phyloP scores from a whole-genome alignment of 1,140 invertebrate species.

The Colletes gigas region DNA sequence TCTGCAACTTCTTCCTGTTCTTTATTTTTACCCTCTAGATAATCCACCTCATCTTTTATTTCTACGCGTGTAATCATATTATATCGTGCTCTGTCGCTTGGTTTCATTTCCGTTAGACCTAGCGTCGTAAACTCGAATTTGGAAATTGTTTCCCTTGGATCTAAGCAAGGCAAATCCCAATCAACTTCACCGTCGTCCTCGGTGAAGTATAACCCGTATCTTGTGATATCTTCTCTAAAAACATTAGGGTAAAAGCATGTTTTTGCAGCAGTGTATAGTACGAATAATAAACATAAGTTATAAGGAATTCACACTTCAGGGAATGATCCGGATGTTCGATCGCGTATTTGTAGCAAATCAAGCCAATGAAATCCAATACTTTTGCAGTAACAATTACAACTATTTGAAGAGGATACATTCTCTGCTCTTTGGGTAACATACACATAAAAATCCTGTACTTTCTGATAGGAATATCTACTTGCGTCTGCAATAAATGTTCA shows the following conservation, averaged over 20 bases:
- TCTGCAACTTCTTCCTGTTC: conserved; percentile 76
- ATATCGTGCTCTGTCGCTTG: conserved; percentile 76
- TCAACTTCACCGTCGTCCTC: conserved; percentile 99
- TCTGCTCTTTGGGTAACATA: conserved; percentile 89
- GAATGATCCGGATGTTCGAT: conserved; percentile 79
- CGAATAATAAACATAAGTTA: background rate
- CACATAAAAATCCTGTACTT: conserved; percentile 93
- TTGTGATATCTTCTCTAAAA: conserved; percentile 82
- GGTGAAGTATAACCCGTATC: conserved; percentile 94
- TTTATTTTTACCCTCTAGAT: conserved; percentile 74
- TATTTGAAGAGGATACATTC: conserved; percentile 92
- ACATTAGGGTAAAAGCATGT: conserved; percentile 5
- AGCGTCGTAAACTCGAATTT: conserved; percentile 96
- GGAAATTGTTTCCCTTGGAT: conserved; percentile 91
- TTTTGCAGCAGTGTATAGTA: background rate
- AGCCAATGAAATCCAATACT: conserved; percentile 95
- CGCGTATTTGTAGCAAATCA: conserved; percentile 91
- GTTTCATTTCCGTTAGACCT: conserved; percentile 89
- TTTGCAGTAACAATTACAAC: conserved; percentile 91
- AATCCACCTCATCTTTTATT: conserved; percentile 64
- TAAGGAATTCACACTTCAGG: conserved; percentile 81
- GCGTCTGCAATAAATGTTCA: conserved; percentile 79
- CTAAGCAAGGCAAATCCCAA: conserved; percentile 94
- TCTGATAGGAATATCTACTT: conserved; percentile 88
- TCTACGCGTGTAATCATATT: conserved; percentile 61